These are phyloP conservation scores for Mola mola DNA, from an alignment of 2,113 vertebrate species.

Conservation along the genomic window DNA sequence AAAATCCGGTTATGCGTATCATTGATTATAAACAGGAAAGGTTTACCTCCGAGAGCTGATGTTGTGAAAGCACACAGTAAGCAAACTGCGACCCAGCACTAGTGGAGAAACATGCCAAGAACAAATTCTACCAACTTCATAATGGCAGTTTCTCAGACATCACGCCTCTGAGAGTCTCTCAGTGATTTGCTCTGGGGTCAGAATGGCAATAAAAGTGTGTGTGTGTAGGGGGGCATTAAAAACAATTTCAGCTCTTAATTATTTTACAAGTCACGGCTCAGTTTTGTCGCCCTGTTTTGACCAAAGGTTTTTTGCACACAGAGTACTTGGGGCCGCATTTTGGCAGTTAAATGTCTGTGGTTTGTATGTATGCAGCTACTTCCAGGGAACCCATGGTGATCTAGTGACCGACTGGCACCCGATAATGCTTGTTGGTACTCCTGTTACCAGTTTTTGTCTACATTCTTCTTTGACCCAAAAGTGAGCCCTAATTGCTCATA, in stretches of 20 bases:
- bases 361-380: slow-evolving; percentile 29
- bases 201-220: neutral
- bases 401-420: neutral
- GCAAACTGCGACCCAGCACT: neutral
- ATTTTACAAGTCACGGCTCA: slow-evolving; percentile 20
- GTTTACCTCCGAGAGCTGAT: too few species aligned
- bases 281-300: slow-evolving; percentile 3
- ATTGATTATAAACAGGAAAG: neutral
- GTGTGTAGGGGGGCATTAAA: slow-evolving; percentile 7
- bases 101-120: too few species aligned
- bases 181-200: slow-evolving; percentile 10
- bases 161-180: neutral
- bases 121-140: too few species aligned
- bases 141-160: neutral
- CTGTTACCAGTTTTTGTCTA: slow-evolving; percentile 15
- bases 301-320: neutral
- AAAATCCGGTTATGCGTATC: slow-evolving; percentile 21
- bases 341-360: slow-evolving; percentile 34
- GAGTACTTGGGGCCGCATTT: slow-evolving; percentile 27
- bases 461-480: slow-evolving; percentile 41
- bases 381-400: slow-evolving; percentile 32
- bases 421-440: slow-evolving; percentile 10
- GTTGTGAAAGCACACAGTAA: neutral
- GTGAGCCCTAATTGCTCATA: slow-evolving; percentile 20
- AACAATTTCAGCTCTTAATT: slow-evolving; percentile 35